phyloP scores from a whole-genome alignment of 2,113 vertebrate species.

The Lasiurus cinereus region DNA sequence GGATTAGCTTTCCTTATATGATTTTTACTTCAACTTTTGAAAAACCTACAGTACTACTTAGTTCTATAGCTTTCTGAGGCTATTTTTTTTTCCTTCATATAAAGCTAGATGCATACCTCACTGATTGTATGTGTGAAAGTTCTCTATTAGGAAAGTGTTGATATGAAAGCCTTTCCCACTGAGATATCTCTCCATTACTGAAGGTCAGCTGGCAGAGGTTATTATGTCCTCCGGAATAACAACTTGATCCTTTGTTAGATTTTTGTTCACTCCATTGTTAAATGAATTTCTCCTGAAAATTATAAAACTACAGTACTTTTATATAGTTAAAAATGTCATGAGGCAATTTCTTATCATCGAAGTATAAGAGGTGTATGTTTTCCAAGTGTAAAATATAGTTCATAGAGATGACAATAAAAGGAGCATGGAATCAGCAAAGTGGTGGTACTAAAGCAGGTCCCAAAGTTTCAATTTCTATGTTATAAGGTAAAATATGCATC shows the following conservation, averaged over 20 bases:
- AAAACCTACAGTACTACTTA: neutral
- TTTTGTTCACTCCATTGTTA: slow-evolving; percentile 36
- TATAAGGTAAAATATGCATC: neutral
- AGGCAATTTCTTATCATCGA: slow-evolving; percentile 7
- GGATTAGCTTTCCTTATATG: neutral
- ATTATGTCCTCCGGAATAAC: slow-evolving; percentile 44
- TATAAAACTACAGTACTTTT: slow-evolving; percentile 19
- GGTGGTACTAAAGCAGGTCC: neutral
- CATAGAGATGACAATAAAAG: neutral
- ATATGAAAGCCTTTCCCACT: neutral
- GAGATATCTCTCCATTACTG: neutral
- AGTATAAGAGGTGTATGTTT: neutral
- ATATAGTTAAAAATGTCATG: neutral
- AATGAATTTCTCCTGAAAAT: slow-evolving; percentile 19
- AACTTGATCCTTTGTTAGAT: neutral
- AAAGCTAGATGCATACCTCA: neutral
- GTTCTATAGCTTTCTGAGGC: neutral
- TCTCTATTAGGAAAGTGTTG: slow-evolving; percentile 37
- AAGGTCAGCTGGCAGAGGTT: slow-evolving; percentile 3
- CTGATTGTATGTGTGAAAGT: neutral
- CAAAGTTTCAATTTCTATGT: neutral
- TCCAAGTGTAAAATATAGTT: slow-evolving; percentile 1
- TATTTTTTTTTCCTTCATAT: neutral
- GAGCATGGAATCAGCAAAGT: neutral
- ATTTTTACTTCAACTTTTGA: neutral